Conservation (phyloP, 2,888 invertebrate genomes). For the Strigamia maritima region DNA sequence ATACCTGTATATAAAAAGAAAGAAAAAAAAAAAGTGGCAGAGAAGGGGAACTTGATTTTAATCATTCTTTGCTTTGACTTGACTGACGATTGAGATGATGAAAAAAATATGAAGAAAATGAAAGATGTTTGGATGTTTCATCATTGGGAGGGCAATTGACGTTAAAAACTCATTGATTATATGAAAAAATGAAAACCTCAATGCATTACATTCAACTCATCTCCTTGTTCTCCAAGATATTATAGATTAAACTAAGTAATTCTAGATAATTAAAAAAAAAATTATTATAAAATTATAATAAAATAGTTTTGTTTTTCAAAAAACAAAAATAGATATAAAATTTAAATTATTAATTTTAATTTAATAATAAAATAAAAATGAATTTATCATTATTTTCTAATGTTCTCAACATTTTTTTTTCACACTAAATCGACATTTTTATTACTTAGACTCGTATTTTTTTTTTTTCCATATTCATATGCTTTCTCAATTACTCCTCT, state of each 20-base stretch:
- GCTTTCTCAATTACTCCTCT: conserved; percentile 9
- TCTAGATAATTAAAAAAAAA: too few relatives aligned
- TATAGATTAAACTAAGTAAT: too few relatives aligned
- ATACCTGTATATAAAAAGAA: neutral
- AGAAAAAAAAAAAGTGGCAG: neutral
- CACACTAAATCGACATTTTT: neutral
- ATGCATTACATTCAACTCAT: too few relatives aligned
- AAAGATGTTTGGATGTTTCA: neutral
- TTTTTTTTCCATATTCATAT: neutral
- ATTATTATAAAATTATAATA: too few relatives aligned
- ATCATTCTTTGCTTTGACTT: conserved; percentile 2
- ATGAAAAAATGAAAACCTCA: neutral
- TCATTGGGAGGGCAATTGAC: neutral
- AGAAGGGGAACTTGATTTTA: conserved; percentile 1
- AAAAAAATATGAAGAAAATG: neutral
- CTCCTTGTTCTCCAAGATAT: too few relatives aligned
- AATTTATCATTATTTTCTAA: neutral
- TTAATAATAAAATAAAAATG: neutral
- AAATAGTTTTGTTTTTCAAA: too few relatives aligned
- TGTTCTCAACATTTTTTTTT: neutral
- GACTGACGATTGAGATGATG: conserved; percentile 8
- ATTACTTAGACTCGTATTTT: neutral
- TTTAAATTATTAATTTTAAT: neutral
- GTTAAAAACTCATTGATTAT: neutral
- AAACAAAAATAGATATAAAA: too few relatives aligned